Base-by-base conservation (phyloP, 2,797 vertebrate species). In the Amniataba percoides region DNA sequence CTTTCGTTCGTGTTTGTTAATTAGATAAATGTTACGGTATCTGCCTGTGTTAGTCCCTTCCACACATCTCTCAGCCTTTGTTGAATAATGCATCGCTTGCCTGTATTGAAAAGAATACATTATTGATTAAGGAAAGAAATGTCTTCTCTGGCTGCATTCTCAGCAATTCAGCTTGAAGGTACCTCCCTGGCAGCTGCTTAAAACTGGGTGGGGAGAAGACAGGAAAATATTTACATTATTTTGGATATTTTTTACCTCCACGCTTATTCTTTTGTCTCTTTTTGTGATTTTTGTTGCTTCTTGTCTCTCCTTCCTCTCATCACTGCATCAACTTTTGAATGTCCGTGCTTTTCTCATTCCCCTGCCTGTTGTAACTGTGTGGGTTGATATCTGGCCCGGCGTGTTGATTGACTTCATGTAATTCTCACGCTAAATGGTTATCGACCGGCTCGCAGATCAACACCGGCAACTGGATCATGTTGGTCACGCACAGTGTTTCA, bases 91-190 rank as follows among this genome's bases (percentile, higher is more conserved):
- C 86, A 92, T 82, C 34, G 49, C 65, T 78, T 46, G 57, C 72
- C 80, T 84, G 76, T 89, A 93, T 89, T 84, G 83, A 83, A 86
- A 85, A 86, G 53, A 90, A 92, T 92, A 59, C 82, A 86, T 93
- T 88, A 88, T 91, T 90, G 89, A 93, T 89, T 83, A 88, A 65
- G 75, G 67, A 70, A 80, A 88, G 61, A 82, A 78, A 88, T 7
- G 66, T 84, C 80, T 77, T 85, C 43, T 46, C 49, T 69, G 40
- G 42, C 82, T 82, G 84, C 72, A 66, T 78, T 84, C 58, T 74
- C 61, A 87, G 75, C 75, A 66, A 31, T 80, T 74, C 52, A 46
- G 64, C 61, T 60, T 15, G 55, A 71, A 74, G 56, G 60, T 55
- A 19, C 31, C 58, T 46, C 60, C 45, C 23, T 25, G 68, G 46